Percentiles rank a stretch among this genome's conserved stretches.
Conservation (phyloP, 2,113 vertebrate species). For the Microtus oregoni region DNA sequence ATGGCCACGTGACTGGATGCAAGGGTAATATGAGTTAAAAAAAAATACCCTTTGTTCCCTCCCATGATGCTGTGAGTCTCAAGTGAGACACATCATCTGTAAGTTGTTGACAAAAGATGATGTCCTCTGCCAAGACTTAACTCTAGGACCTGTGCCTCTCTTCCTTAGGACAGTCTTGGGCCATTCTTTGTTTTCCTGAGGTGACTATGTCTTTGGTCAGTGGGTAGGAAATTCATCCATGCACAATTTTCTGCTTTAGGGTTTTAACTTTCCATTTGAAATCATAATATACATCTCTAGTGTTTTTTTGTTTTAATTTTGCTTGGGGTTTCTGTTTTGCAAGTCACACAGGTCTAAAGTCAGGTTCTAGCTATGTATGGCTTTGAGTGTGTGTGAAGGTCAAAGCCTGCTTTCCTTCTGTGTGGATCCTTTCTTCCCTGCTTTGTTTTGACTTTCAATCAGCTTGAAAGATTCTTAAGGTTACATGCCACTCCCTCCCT, state of each 20-base stretch:
- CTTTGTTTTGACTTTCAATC: background rate
- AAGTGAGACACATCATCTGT: background rate
- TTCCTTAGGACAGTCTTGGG: slow-evolving; percentile 32
- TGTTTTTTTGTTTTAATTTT: background rate
- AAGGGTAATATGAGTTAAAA: background rate
- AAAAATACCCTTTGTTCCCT: background rate
- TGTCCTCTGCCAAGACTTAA: background rate
- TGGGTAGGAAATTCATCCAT: background rate
- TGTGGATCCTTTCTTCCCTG: background rate
- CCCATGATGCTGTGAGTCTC: background rate
- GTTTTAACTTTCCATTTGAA: slow-evolving; percentile 63
- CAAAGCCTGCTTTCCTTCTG: slow-evolving; percentile 24
- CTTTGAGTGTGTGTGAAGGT: slow-evolving; percentile 34
- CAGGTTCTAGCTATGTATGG: background rate
- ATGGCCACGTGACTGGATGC: background rate
- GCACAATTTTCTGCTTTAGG: slow-evolving; percentile 57
- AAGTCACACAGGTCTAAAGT: background rate
- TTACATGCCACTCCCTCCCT: background rate
- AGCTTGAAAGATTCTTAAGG: background rate
- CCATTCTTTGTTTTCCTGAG: background rate
- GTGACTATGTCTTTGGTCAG: background rate
- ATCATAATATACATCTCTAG: slow-evolving; percentile 62
- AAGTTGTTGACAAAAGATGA: background rate
- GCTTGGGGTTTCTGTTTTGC: background rate
- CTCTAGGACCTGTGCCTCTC: background rate